A percentile compares a stretch with the other conserved stretches of the same genome.
These are phyloP conservation scores for Julus scanicus DNA, from an alignment of 2,888 invertebrate genomes.

Conservation along the genomic window DNA sequence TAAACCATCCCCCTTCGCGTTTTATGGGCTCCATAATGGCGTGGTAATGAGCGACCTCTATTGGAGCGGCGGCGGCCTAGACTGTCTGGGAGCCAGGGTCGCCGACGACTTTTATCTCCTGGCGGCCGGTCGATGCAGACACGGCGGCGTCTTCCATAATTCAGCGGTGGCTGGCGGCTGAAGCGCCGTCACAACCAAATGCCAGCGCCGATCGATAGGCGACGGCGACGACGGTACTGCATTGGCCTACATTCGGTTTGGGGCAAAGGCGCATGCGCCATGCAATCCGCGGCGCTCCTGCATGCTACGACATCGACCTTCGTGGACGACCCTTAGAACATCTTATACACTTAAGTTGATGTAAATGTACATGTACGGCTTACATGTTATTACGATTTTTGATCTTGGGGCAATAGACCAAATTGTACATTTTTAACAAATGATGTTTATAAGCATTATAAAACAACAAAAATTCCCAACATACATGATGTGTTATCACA, in stretches of 20 bases:
- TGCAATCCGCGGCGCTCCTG: not conserved
- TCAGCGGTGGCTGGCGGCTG: not conserved
- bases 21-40: not conserved
- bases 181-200: not conserved
- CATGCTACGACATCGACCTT: not conserved
- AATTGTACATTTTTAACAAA: too few species aligned
- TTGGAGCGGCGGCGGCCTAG: not conserved
- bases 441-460: too few species aligned
- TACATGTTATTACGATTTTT: too few species aligned
- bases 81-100: not conserved
- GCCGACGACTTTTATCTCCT: not conserved
- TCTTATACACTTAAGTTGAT: too few species aligned
- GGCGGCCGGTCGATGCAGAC: not conserved
- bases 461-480: too few species aligned
- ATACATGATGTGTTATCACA: too few species aligned
- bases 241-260: not conserved
- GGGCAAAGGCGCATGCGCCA: not conserved
- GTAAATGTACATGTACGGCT: too few species aligned
- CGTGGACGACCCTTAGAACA: not conserved
- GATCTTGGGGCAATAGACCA: too few species aligned
- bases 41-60: constrained; percentile 1
- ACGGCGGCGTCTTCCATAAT: not conserved
- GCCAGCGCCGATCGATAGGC: not conserved
- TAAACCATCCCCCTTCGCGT: not conserved
- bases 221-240: not conserved